A percentile compares a stretch with the other conserved stretches of the same genome.
Evolutionary conservation across 2,113 vertebrate genomes (phyloP).

Genomic region (Nematolebias whitei): DNA sequence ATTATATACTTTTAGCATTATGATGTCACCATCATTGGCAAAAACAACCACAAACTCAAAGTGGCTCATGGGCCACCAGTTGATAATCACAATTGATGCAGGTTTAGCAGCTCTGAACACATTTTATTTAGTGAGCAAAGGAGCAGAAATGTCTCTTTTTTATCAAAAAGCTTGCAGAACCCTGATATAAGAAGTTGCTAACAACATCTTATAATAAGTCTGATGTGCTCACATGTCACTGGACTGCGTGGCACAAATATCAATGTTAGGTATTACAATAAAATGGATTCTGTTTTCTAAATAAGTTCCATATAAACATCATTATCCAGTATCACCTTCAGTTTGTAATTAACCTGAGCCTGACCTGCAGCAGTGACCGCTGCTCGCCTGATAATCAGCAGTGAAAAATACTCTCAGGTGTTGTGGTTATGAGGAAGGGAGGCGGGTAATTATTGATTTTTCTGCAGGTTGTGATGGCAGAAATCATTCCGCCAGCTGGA

Average conservation of each 20-base stretch:
- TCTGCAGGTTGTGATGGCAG: slow-evolving; percentile 43
- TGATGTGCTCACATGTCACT: not conserved
- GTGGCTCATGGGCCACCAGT: too few relatives aligned
- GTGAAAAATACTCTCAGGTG: slow-evolving; percentile 19
- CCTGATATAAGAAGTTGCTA: too few relatives aligned
- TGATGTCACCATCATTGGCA: too few relatives aligned
- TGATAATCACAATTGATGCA: too few relatives aligned
- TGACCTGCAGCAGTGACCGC: slow-evolving; percentile 11
- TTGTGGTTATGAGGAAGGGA: slow-evolving; percentile 23
- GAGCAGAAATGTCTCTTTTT: too few relatives aligned
- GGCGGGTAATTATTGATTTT: slow-evolving; percentile 56
- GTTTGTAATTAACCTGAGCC: slow-evolving; percentile 35
- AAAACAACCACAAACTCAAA: too few relatives aligned
- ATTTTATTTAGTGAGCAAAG: too few relatives aligned
- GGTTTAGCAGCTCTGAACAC: too few relatives aligned
- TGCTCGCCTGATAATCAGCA: slow-evolving; percentile 34
- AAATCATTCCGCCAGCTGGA: slow-evolving; percentile 56
- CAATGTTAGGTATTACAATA: not conserved
- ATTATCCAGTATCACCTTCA: slow-evolving; percentile 36
- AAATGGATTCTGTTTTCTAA: slow-evolving; percentile 17
- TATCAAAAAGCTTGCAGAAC: too few relatives aligned
- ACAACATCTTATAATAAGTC: too few relatives aligned
- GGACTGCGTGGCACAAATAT: not conserved
- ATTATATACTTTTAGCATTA: too few relatives aligned
- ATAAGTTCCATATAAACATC: slow-evolving; percentile 25